Percentiles rank a stretch among this genome's conserved stretches.
phyloP scores from a whole-genome alignment of 2,797 vertebrate genomes.

The Phataginus tricuspis region DNA sequence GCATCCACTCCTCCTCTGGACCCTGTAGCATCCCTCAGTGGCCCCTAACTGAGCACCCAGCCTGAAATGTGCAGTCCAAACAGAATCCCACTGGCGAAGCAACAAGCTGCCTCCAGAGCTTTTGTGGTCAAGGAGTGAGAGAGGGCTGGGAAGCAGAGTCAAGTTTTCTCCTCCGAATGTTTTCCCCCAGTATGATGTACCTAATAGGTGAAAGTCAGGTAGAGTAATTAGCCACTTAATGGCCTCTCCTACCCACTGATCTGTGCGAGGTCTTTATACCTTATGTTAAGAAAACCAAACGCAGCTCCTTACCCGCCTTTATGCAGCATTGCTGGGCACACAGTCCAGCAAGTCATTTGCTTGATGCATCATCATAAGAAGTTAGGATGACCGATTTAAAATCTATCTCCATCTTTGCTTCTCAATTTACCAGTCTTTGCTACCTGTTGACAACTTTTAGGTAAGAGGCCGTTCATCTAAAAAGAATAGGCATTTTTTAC shows the following conservation, averaged over 20 bases:
- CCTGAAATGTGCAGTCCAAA: neutral
- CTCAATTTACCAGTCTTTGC: neutral
- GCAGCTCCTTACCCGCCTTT: neutral
- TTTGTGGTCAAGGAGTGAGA: neutral
- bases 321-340: neutral
- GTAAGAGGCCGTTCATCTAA: neutral
- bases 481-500: neutral
- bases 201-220: conserved; percentile 4
- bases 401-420: neutral
- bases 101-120: neutral
- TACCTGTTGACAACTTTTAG: neutral
- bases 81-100: neutral
- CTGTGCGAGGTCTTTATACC: neutral
- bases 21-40: neutral
- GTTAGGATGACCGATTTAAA: neutral
- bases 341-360: neutral
- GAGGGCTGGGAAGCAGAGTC: neutral
- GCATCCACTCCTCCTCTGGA: neutral
- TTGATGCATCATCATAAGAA: neutral
- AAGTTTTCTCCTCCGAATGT: conserved; percentile 6
- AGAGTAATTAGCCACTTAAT: neutral
- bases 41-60: neutral
- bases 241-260: neutral
- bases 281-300: neutral
- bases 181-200: neutral